Conservation (phyloP, 2,113 vertebrate genomes). For the Microtus montanus region DNA sequence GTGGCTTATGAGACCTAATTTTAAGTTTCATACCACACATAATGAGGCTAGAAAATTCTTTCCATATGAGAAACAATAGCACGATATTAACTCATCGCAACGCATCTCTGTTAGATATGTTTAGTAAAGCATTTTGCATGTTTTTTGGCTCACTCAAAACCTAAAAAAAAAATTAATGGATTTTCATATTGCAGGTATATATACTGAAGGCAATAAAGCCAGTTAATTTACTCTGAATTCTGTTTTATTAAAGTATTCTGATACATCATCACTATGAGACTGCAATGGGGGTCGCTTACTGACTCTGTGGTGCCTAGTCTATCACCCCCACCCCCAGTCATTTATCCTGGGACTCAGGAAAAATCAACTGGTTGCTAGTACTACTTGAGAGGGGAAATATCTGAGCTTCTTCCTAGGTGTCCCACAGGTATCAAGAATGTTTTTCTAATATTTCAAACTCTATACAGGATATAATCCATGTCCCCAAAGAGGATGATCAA, state of each 20-base stretch:
- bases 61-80: background rate
- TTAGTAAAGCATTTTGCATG: slow-evolving; percentile 2
- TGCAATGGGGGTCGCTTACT: fast-evolving
- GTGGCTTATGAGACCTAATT: background rate
- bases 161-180: background rate
- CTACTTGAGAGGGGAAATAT: background rate
- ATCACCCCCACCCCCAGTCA: background rate
- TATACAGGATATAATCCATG: background rate
- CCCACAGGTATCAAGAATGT: background rate
- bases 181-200: background rate
- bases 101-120: background rate
- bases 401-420: background rate
- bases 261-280: background rate
- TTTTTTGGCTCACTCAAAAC: slow-evolving; percentile 19
- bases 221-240: background rate
- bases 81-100: background rate
- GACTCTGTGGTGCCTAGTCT: background rate
- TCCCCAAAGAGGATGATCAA: background rate
- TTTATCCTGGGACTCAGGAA: background rate
- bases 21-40: background rate
- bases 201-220: background rate
- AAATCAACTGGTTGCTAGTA: background rate
- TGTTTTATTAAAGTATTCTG: background rate
- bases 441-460: background rate
- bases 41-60: background rate